These are phyloP conservation scores for Collichthys lucidus DNA, from an alignment of 2,113 vertebrate species.

Conservation along the genomic window DNA sequence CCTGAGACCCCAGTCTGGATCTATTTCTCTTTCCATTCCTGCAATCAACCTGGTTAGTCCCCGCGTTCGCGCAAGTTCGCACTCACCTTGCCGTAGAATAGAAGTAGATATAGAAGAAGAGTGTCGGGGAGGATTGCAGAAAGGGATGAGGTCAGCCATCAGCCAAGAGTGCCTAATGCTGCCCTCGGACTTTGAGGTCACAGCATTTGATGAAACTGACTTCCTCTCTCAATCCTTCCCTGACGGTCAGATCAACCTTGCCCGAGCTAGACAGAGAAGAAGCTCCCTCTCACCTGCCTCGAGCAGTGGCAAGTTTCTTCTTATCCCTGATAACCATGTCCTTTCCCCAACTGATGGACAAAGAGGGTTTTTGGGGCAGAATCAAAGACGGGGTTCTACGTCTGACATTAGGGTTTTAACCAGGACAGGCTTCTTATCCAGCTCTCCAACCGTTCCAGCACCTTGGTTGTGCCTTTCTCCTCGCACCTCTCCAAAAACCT, in stretches of 20 bases:
- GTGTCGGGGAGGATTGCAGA: background rate
- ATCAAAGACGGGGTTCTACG: background rate
- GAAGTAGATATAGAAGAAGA: conserved; percentile 67
- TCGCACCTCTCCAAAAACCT: background rate
- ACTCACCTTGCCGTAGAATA: conserved; percentile 72
- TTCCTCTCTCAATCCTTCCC: conserved; percentile 61
- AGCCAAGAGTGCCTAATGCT: conserved; percentile 10
- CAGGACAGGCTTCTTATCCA: background rate
- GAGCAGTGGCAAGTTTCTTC: background rate
- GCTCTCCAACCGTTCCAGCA: rapidly evolving
- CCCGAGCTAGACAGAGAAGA: background rate
- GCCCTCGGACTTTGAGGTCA: background rate
- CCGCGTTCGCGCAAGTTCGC: background rate
- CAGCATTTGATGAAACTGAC: background rate
- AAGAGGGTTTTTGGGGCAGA: rapidly evolving
- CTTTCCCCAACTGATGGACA: rapidly evolving
- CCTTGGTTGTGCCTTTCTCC: background rate
- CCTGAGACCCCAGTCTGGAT: conserved; percentile 38
- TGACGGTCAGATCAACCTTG: background rate
- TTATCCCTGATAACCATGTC: background rate
- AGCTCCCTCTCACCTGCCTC: conserved; percentile 29
- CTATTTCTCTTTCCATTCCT: background rate
- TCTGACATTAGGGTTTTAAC: conserved; percentile 44
- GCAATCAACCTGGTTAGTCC: conserved; percentile 70
- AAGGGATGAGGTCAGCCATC: background rate